A percentile compares a stretch with the other conserved stretches of the same genome.
phyloP scores from a whole-genome alignment of 1,140 invertebrate genomes.

The Diachasmimorpha longicaudata region DNA sequence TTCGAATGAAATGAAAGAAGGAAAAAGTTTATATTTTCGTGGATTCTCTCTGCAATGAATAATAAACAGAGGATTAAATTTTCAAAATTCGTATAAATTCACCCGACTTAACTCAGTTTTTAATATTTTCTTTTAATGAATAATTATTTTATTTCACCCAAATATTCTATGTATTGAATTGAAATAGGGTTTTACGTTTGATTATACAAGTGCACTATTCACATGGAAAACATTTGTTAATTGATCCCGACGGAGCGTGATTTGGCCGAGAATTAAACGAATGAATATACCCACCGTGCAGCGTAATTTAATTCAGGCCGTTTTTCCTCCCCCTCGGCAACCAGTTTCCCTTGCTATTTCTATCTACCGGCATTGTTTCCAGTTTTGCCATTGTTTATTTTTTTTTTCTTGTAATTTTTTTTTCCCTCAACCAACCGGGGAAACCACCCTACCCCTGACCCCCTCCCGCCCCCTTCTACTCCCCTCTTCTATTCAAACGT shows the following conservation, averaged over 20 bases:
- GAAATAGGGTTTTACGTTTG: neutral
- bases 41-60: neutral
- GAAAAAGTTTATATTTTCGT: neutral
- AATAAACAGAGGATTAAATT: constrained; percentile 3
- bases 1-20: neutral
- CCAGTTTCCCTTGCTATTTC: constrained; percentile 1
- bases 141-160: neutral
- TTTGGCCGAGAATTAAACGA: constrained; percentile 7
- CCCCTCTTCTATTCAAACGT: constrained; percentile 6
- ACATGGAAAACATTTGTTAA: constrained; percentile 21
- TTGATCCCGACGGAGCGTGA: constrained; percentile 9
- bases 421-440: neutral
- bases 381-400: neutral
- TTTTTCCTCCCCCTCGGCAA: neutral
- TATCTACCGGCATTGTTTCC: neutral
- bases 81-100: neutral
- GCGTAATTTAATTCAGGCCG: constrained; percentile 4
- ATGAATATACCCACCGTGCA: neutral
- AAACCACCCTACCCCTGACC: too few species aligned
- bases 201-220: constrained; percentile 1
- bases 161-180: neutral
- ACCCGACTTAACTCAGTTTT: neutral
- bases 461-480: too few species aligned
- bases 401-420: neutral
- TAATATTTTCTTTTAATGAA: neutral